A percentile compares a stretch with the other conserved stretches of the same genome.
These are phyloP conservation scores for Dunckerocampus dactyliophorus DNA, from an alignment of 2,113 vertebrate species.

Conservation along the genomic window DNA sequence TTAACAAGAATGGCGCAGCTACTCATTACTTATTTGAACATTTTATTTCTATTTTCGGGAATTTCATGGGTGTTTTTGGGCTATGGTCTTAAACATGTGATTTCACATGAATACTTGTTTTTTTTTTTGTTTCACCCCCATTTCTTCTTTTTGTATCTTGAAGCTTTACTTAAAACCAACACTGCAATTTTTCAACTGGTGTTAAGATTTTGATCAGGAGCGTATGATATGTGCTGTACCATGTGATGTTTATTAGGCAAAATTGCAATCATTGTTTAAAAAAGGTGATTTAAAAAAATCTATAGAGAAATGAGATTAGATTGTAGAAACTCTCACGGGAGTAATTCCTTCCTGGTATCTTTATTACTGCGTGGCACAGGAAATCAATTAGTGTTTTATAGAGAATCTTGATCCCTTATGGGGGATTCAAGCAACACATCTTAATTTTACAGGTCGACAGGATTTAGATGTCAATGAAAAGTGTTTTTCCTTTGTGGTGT, in stretches of 20 bases:
- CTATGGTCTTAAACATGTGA: no score
- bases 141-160: no score
- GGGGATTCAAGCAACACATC: slow-evolving; percentile 49
- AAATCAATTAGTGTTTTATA: slow-evolving; percentile 64
- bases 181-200: no score
- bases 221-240: no score
- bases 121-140: no score
- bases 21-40: no score
- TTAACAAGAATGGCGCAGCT: no score
- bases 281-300: slow-evolving; percentile 37
- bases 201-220: no score
- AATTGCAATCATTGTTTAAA: slow-evolving; percentile 44
- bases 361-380: slow-evolving; percentile 51
- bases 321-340: slow-evolving; percentile 49
- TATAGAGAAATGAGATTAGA: slow-evolving; percentile 44
- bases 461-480: slow-evolving; percentile 27
- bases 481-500: slow-evolving; percentile 7
- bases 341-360: slow-evolving; percentile 47
- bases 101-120: no score
- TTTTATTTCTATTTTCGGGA: no score
- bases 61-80: no score
- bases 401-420: slow-evolving; percentile 51
- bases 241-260: background rate
- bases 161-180: no score
- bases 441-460: slow-evolving; percentile 47